Conservation (phyloP, 2,888 invertebrate genomes). For the Pseudococcus jackbeardsleyi region DNA sequence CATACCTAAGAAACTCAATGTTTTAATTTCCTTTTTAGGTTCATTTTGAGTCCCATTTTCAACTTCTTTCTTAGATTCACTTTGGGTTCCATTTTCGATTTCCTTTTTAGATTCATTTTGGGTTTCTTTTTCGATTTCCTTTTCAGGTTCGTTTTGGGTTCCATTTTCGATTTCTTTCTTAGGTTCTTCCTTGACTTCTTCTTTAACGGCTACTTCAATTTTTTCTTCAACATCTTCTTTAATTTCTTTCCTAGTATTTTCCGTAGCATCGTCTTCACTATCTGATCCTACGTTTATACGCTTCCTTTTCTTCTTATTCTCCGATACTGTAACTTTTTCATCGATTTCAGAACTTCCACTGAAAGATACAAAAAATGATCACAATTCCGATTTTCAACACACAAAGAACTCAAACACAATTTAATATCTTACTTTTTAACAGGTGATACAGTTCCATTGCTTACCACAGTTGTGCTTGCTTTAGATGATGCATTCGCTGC, state of each 20-base stretch:
- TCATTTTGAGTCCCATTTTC: not conserved
- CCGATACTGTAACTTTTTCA: not conserved
- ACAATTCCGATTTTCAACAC: not conserved
- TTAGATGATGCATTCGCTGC: not conserved
- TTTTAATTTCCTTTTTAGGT: not conserved
- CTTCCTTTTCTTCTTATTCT: conserved; percentile 21
- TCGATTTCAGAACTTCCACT: not conserved
- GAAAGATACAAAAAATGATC: not conserved
- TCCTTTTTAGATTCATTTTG: not conserved
- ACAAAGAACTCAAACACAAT: not conserved
- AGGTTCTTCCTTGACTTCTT: not conserved
- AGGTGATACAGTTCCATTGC: not conserved
- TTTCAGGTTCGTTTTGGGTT: not conserved
- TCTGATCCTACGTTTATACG: conserved; percentile 31
- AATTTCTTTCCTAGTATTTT: not conserved
- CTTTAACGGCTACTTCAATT: not conserved
- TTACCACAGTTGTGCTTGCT: not conserved
- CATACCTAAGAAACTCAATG: conserved; percentile 43
- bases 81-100: too few species aligned
- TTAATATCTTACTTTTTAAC: not conserved
- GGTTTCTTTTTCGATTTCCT: not conserved
- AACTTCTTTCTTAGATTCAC: not conserved
- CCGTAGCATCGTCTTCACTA: not conserved
- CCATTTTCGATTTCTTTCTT: not conserved
- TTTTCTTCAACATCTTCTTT: not conserved